Percentiles rank a stretch among this genome's conserved stretches.
phyloP scores from a whole-genome alignment of 2,113 vertebrate species.

The Hypocryptadius cinnamomeus region DNA sequence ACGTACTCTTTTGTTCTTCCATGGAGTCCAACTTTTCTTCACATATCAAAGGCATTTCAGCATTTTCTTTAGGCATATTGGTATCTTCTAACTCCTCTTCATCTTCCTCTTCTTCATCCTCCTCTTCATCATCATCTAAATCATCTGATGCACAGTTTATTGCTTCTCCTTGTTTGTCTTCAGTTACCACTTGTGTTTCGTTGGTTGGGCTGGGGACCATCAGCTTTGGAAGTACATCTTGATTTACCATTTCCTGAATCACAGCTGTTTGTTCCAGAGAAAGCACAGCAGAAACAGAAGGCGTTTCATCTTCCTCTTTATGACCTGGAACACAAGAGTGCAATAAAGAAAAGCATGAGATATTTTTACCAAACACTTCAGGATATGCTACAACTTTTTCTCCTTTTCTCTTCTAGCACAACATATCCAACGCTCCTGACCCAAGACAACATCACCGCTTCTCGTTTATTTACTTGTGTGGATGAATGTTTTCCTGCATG shows the following conservation, averaged over 20 bases:
- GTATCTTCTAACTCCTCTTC: slow-evolving; percentile 65
- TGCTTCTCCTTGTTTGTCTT: slow-evolving; percentile 52
- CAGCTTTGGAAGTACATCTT: slow-evolving; percentile 57
- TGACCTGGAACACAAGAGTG: slow-evolving; percentile 63
- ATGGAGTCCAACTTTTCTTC: slow-evolving; percentile 71
- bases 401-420: neutral
- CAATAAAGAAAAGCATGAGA: neutral
- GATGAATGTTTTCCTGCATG: neutral
- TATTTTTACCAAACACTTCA: neutral
- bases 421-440: rapidly evolving
- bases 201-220: slow-evolving; percentile 22
- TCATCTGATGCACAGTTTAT: slow-evolving; percentile 42
- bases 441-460: neutral
- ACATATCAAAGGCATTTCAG: slow-evolving; percentile 54
- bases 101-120: slow-evolving; percentile 62
- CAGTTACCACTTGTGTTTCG: slow-evolving; percentile 61
- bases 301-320: slow-evolving; percentile 68
- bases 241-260: slow-evolving; percentile 63
- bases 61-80: slow-evolving; percentile 33
- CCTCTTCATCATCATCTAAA: slow-evolving; percentile 65
- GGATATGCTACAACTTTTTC: neutral
- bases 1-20: slow-evolving; percentile 65
- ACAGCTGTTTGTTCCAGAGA: slow-evolving; percentile 70
- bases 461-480: too few relatives aligned
- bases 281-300: slow-evolving; percentile 58